Evolutionary conservation across 2,888 invertebrate species (phyloP).

Genomic region (Perithous albicinctus): DNA sequence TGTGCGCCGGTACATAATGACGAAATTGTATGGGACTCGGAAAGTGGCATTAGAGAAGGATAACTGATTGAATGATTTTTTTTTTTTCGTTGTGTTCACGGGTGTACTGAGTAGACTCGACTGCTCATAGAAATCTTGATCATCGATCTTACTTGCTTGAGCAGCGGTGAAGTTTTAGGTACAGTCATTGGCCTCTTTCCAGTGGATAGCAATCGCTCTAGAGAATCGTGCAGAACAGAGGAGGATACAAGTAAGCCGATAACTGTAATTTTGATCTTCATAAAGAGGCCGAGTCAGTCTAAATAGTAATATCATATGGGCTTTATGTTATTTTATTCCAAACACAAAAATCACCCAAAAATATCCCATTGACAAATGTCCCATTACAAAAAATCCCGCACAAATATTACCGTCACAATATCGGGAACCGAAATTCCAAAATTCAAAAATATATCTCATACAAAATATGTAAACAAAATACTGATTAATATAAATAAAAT

Average conservation of each 20-base stretch:
- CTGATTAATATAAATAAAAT: too few relatives aligned
- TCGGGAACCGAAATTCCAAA: too few relatives aligned
- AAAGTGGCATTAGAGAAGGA: conserved; percentile 29
- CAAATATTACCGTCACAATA: too few relatives aligned
- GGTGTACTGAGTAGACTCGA: background rate
- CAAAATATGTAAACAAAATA: too few relatives aligned
- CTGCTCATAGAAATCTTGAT: conserved; percentile 21
- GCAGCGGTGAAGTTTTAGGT: background rate
- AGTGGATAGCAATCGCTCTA: background rate
- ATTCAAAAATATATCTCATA: too few relatives aligned
- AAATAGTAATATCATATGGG: too few relatives aligned
- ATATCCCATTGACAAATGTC: too few relatives aligned
- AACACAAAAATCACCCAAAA: too few relatives aligned
- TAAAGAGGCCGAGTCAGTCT: background rate
- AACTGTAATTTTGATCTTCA: background rate
- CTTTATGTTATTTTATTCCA: background rate
- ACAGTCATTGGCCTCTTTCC: background rate
- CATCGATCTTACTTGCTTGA: conserved; percentile 35
- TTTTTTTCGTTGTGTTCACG: conserved; percentile 5
- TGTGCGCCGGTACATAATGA: conserved; percentile 45
- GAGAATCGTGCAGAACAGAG: background rate
- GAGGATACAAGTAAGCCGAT: background rate
- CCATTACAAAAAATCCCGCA: too few relatives aligned
- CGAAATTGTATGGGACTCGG: conserved; percentile 46
- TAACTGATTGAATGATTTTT: conserved; percentile 18